phyloP scores from a whole-genome alignment of 2,113 vertebrate genomes.

The Geococcyx californianus region DNA sequence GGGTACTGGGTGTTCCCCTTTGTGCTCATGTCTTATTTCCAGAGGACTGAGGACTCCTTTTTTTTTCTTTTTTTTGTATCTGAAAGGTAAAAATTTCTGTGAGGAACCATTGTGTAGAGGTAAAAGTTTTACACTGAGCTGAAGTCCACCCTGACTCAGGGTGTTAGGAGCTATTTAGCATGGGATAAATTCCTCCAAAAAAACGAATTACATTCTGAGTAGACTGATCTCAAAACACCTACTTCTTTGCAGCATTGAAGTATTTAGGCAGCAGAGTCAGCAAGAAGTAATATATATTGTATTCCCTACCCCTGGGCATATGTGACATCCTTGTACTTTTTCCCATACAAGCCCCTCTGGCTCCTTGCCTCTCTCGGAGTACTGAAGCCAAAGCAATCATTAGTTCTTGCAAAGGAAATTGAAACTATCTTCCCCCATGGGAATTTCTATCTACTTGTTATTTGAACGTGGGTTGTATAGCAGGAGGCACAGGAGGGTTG shows the following conservation, averaged over 20 bases:
- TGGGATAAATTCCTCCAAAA: neutral
- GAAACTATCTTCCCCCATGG: neutral
- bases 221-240: neutral
- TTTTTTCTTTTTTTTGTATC: neutral
- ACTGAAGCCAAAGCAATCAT: constrained; percentile 21
- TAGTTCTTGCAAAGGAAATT: neutral
- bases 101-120: neutral
- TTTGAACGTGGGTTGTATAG: neutral
- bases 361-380: neutral
- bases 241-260: neutral
- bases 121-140: neutral
- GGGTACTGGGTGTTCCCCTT: neutral
- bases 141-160: rapidly evolving
- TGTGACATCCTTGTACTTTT: neutral
- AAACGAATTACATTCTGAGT: neutral
- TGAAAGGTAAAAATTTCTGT: neutral
- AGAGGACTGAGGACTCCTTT: neutral
- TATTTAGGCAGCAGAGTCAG: neutral
- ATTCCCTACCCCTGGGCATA: neutral
- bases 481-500: neutral
- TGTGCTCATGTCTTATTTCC: neutral
- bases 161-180: neutral
- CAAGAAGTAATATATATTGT: neutral
- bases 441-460: neutral
- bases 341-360: neutral